Evolutionary conservation across 2,797 vertebrate species (phyloP).

Genomic region (Sitta carolinensis): DNA sequence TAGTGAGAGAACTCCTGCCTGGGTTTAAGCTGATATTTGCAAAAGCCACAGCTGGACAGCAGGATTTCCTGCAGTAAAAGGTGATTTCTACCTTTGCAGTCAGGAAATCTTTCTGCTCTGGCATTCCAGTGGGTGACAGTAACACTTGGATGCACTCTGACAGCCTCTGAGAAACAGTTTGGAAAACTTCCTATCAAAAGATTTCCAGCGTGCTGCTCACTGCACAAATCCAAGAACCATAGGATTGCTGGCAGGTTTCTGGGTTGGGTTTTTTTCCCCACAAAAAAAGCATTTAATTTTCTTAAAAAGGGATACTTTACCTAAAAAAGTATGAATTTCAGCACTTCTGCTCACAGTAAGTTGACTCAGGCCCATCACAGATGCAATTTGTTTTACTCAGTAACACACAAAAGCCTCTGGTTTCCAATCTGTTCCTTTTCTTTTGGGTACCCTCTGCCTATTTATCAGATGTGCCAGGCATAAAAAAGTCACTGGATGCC

Average conservation of each 20-base stretch:
- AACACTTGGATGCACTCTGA: not conserved
- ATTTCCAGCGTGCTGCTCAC: not conserved
- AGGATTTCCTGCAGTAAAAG: not conserved
- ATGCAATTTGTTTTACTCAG: not conserved
- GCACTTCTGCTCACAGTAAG: not conserved
- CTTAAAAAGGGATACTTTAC: not conserved
- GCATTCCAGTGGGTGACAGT: not conserved
- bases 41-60: not conserved
- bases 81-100: not conserved
- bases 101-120: not conserved
- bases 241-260: not conserved
- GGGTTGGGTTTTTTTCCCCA: not conserved
- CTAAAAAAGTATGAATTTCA: not conserved
- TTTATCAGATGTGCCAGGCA: not conserved
- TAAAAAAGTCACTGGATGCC: not conserved
- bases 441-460: not conserved
- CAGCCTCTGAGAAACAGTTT: not conserved
- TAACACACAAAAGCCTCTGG: not conserved
- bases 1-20: not conserved
- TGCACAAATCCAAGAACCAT: not conserved
- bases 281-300: not conserved
- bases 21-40: not conserved
- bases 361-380: not conserved
- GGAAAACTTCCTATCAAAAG: not conserved
- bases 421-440: not conserved